Percentiles rank a stretch among this genome's conserved stretches.
Conservation (phyloP, 2,888 invertebrate genomes). For the Macroteleia sp. region DNA sequence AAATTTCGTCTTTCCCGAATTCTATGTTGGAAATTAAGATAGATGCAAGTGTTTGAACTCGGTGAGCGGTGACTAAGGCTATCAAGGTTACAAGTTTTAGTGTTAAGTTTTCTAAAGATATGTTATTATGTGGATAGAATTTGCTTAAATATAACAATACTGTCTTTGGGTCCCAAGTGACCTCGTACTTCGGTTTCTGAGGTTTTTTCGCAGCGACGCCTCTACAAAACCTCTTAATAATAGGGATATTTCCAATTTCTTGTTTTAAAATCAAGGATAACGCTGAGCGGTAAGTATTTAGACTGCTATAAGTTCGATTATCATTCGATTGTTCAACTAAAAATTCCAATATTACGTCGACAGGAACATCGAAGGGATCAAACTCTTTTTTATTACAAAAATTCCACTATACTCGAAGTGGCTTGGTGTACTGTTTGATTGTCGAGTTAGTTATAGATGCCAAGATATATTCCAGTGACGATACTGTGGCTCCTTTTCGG, state of each 20-base stretch:
- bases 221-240: neutral
- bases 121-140: neutral
- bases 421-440: neutral
- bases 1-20: neutral
- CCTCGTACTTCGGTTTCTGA: conserved; percentile 16
- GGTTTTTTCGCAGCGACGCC: conserved; percentile 1
- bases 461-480: neutral
- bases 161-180: conserved; percentile 5
- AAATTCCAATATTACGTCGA: neutral
- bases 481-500: neutral
- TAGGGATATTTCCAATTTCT: conserved; percentile 1
- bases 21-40: neutral
- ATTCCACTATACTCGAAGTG: neutral
- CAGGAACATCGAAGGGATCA: neutral
- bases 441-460: neutral
- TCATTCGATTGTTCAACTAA: neutral
- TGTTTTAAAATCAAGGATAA: neutral
- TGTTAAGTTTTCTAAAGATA: neutral
- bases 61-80: neutral
- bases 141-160: conserved; percentile 5
- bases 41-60: neutral
- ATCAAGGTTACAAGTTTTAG: neutral
- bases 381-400: neutral
- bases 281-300: conserved; percentile 4
- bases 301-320: neutral